Evolutionary conservation across 2,113 vertebrate species (phyloP).

Genomic region (Varanus komodoensis): DNA sequence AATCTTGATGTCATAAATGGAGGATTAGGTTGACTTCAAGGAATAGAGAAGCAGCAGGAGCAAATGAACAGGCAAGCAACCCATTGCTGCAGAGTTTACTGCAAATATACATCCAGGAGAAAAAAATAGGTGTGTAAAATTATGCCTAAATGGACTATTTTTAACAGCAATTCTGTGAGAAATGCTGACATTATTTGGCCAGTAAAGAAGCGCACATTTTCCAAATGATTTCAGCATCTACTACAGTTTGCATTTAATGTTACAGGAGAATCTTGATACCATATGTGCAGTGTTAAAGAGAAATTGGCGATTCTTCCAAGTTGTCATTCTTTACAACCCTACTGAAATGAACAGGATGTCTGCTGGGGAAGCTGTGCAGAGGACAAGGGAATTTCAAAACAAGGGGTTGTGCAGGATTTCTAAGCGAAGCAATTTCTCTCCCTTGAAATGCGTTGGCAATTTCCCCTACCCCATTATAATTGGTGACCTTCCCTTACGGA

Average conservation of each 20-base stretch:
- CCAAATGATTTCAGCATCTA: slow-evolving; percentile 49
- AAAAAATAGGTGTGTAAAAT: slow-evolving; percentile 57
- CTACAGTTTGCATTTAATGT: slow-evolving; percentile 39
- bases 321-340: background rate
- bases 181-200: slow-evolving; percentile 57
- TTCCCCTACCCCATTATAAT: background rate
- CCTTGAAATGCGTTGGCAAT: background rate
- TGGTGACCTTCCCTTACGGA: background rate
- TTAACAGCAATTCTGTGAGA: slow-evolving; percentile 45
- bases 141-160: slow-evolving; percentile 61
- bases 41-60: slow-evolving; percentile 60
- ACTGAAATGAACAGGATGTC: background rate
- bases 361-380: background rate
- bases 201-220: slow-evolving; percentile 51
- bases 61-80: slow-evolving; percentile 64
- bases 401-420: background rate
- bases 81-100: slow-evolving; percentile 33
- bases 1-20: slow-evolving; percentile 72
- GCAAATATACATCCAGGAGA: background rate
- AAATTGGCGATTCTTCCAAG: no score
- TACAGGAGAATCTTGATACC: slow-evolving; percentile 35
- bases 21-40: slow-evolving; percentile 68
- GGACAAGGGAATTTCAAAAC: background rate
- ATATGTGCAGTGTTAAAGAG: background rate
- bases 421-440: background rate